Percentiles rank a stretch among this genome's conserved stretches.
Evolutionary conservation across 2,888 invertebrate genomes (phyloP).

Genomic region (Aleiodes alternator): DNA sequence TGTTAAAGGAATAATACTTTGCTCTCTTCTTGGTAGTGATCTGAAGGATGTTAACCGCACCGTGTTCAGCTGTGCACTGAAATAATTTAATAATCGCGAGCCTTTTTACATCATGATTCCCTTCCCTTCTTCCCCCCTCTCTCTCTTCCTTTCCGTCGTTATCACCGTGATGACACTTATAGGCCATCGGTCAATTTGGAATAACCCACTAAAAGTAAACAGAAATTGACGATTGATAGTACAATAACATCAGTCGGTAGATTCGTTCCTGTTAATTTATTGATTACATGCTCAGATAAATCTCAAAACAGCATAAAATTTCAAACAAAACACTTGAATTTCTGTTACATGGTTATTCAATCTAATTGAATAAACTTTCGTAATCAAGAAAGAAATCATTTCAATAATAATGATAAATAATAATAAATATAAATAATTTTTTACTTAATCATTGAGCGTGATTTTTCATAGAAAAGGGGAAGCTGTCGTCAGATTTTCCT

Average conservation of each 20-base stretch:
- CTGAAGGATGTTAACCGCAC: slow-evolving; percentile 1
- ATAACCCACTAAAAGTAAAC: slow-evolving; percentile 48
- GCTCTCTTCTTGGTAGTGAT: neutral
- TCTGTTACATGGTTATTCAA: too few species aligned
- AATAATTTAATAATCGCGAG: neutral
- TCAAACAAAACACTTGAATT: too few species aligned
- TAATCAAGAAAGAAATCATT: too few species aligned
- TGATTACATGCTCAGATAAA: too few species aligned
- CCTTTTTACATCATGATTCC: slow-evolving; percentile 5
- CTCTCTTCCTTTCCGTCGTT: neutral
- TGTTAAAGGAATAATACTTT: neutral
- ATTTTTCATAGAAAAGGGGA: too few species aligned
- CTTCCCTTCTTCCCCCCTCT: too few species aligned
- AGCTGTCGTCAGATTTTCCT: too few species aligned
- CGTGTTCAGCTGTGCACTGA: slow-evolving; percentile 22
- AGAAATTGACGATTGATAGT: slow-evolving; percentile 7
- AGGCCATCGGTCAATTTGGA: slow-evolving; percentile 61
- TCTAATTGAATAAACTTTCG: neutral
- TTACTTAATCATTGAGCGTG: too few species aligned
- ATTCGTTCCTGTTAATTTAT: slow-evolving; percentile 23
- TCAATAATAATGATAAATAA: neutral
- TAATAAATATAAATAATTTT: neutral
- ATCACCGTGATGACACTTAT: slow-evolving; percentile 39
- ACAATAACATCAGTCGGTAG: slow-evolving; percentile 42
- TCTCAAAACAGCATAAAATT: too few species aligned